A percentile compares a stretch with the other conserved stretches of the same genome.
Conservation (phyloP, 2,888 invertebrate species). For the Oscheius sp. region DNA sequence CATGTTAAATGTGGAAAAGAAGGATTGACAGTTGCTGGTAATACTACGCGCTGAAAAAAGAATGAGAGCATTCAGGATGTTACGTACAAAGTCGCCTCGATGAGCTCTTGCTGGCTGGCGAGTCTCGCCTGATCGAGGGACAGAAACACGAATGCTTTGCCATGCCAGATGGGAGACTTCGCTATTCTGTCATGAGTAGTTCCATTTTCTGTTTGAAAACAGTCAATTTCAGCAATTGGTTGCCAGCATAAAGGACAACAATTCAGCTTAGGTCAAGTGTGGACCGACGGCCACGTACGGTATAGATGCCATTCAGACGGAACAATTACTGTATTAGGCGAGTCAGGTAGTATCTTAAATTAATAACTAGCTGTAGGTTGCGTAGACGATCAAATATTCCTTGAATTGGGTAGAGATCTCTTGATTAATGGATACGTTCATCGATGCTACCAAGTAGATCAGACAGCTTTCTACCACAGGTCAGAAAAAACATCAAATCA, state of each 20-base stretch:
- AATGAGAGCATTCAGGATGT: conserved; percentile 63
- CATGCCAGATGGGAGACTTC: conserved; percentile 64
- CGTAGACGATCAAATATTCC: conserved; percentile 67
- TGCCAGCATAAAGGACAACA: conserved; percentile 65
- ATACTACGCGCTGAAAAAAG: too few species aligned
- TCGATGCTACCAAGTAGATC: conserved; percentile 68
- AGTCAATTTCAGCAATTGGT: conserved; percentile 63
- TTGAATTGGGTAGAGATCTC: conserved; percentile 68
- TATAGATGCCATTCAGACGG: conserved; percentile 69
- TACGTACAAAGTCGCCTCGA: conserved; percentile 64
- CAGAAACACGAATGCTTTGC: conserved; percentile 68
- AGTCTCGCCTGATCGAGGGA: conserved; percentile 64
- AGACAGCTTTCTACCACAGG: conserved; percentile 71
- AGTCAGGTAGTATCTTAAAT: neutral
- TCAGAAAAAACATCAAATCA: too few species aligned
- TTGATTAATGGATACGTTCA: conserved; percentile 69
- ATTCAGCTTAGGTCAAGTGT: conserved; percentile 68
- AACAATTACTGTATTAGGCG: conserved; percentile 62
- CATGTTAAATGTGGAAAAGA: conserved; percentile 65
- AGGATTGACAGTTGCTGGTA: conserved; percentile 34
- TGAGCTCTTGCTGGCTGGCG: conserved; percentile 61
- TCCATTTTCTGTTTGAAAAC: neutral
- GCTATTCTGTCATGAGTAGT: conserved; percentile 68
- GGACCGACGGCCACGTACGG: conserved; percentile 71
- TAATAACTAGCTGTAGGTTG: conserved; percentile 55